Percentiles rank a stretch among this genome's conserved stretches.
Evolutionary conservation across 2,888 invertebrate species (phyloP).

Genomic region (Nemapogon koenigi): DNA sequence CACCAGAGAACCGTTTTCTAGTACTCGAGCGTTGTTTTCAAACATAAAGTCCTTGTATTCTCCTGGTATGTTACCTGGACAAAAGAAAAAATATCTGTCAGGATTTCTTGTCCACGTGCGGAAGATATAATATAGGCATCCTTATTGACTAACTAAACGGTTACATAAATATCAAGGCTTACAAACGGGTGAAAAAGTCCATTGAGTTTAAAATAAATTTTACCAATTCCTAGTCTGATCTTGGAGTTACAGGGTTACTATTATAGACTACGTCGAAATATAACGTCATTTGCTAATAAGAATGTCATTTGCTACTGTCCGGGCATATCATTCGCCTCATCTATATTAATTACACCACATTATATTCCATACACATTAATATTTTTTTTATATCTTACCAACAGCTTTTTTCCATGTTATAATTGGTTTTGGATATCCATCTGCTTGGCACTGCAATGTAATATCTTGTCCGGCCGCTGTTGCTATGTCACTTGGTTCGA

Average conservation of each 20-base stretch:
- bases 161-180: too few species aligned
- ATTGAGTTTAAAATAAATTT: neutral
- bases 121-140: too few species aligned
- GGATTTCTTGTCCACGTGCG: neutral
- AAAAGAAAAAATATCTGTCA: neutral
- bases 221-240: neutral
- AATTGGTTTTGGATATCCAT: slow-evolving; percentile 88
- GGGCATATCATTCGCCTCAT: too few species aligned
- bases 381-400: slow-evolving; percentile 68
- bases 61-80: slow-evolving; percentile 68
- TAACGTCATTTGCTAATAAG: too few species aligned
- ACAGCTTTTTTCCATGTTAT: slow-evolving; percentile 91
- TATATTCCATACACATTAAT: too few species aligned
- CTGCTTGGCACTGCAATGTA: slow-evolving; percentile 86
- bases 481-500: slow-evolving; percentile 84
- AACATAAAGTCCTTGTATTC: slow-evolving; percentile 86
- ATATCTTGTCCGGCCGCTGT: slow-evolving; percentile 85
- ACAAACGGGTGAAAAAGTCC: too few species aligned
- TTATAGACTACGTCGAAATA: too few species aligned
- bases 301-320: too few species aligned
- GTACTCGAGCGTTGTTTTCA: slow-evolving; percentile 77
- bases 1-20: slow-evolving; percentile 83
- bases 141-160: too few species aligned
- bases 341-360: too few species aligned
- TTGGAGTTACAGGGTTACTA: too few species aligned